A percentile compares a stretch with the other conserved stretches of the same genome.
Conservation (phyloP, 2,113 vertebrate species). For the Emydura subglobosa region DNA sequence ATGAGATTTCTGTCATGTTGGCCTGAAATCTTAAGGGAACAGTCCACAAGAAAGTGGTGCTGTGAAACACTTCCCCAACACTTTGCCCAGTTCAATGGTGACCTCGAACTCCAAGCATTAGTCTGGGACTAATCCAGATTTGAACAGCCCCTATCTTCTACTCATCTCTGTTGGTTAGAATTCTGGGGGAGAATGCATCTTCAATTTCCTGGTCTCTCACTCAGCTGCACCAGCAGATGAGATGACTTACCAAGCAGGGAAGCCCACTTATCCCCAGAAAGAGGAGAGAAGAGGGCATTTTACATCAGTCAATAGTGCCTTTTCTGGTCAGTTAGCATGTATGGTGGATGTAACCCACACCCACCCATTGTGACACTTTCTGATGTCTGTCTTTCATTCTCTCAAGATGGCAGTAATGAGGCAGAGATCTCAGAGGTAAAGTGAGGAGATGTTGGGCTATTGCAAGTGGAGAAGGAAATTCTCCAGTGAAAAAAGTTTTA, state of each 20-base stretch:
- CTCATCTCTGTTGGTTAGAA: background rate
- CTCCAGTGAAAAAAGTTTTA: background rate
- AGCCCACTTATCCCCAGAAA: background rate
- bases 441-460: background rate
- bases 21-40: background rate
- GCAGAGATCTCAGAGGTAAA: background rate
- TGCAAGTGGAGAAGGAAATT: background rate
- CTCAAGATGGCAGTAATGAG: background rate
- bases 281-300: background rate
- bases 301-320: background rate
- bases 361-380: background rate
- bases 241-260: background rate
- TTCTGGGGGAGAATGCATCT: background rate
- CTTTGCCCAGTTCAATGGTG: background rate
- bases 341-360: background rate
- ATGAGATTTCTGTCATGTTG: background rate
- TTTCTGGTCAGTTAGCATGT: background rate
- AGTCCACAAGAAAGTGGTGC: background rate
- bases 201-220: background rate
- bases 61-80: background rate
- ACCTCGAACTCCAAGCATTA: background rate
- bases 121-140: background rate
- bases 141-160: background rate
- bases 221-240: background rate
- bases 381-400: background rate